Conservation (phyloP, 2,888 invertebrate species). For the Gasteruption jaculator region DNA sequence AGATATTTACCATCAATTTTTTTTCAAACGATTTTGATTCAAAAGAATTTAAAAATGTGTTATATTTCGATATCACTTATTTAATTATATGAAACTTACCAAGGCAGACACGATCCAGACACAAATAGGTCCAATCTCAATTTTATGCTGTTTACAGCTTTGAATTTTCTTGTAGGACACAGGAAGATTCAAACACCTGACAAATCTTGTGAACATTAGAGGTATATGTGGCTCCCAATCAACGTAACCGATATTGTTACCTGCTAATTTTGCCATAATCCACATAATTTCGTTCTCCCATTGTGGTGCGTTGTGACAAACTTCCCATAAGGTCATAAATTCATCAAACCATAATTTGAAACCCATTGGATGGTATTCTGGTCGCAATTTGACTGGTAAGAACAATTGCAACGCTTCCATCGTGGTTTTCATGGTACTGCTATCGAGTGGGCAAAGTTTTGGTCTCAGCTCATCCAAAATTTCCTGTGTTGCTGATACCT, state of each 20-base stretch:
- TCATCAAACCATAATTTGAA: conserved; percentile 78
- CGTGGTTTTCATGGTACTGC: conserved; percentile 53
- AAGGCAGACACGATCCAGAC: conserved; percentile 58
- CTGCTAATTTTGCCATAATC: conserved; percentile 70
- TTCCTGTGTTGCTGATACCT: conserved; percentile 80
- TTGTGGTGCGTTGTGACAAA: conserved; percentile 66
- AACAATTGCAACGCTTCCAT: conserved; percentile 69
- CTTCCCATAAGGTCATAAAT: conserved; percentile 73
- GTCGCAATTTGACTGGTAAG: conserved; percentile 68
- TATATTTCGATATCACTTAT: conserved; percentile 6
- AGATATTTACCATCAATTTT: too few species aligned
- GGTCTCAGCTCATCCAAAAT: conserved; percentile 82
- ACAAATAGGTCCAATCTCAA: conserved; percentile 52
- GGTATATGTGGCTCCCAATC: conserved; percentile 85
- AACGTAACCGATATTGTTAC: conserved; percentile 73
- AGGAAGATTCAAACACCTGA: conserved; percentile 73
- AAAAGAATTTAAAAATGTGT: conserved; percentile 2
- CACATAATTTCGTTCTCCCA: conserved; percentile 69
- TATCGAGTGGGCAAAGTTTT: conserved; percentile 69
- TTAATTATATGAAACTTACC: conserved; percentile 40
- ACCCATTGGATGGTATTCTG: conserved; percentile 61
- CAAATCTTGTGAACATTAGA: conserved; percentile 68
- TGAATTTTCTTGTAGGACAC: conserved; percentile 68
- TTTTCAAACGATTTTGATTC: too few species aligned
- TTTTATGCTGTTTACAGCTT: conserved; percentile 55